Evolutionary conservation across 2,113 vertebrate species (phyloP), one percentile per base, ranked within the genome.

Genomic region (Thalassarche chlororhynchos): DNA sequence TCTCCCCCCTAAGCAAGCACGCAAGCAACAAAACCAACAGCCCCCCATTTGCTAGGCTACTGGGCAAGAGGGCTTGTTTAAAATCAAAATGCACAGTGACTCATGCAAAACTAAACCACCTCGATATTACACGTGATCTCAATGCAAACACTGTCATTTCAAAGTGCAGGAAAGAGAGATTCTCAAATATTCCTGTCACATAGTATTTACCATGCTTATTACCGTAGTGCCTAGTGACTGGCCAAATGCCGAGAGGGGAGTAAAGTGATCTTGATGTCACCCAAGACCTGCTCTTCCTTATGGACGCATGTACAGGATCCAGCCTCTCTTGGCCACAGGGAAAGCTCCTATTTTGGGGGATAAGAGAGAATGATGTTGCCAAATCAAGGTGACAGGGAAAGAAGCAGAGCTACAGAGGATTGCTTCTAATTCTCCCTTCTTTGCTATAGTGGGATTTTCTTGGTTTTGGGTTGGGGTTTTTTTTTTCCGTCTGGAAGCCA

Each of bases 21-120:
- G 66, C 69, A 75, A 94, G 89, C 47, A 97, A 71, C 83, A 91
- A 94, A 91, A 29, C 25, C 13, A 85, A 36, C 46, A 86, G 72
- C 15, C 61, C 44, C 52, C 42, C 36, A 34, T 89, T 61, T 79
- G 46, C 62, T 26, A 76, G 81, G 54, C 44, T 92, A 24, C 66
- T 83, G 75, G 24, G 19, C 74, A 84, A 64, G 40, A 89, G 46
- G 74, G 44, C 29, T 38, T 80, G 17, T 66, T 91, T 74, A 57
- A 96, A 94, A 94, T 83, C 69, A 89, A 70, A 94, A 85, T 60
- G 91, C 66, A 89, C 61, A 55, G 57, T 91, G 96, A 96, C 54
- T 96, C 91, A 91, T 16, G 29, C 93, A 74, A 77, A 96, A 87
- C 66, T 25, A 65, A 89, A 79, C 34, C 81, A 72, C 84, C 75